A percentile compares a stretch with the other conserved stretches of the same genome.
Evolutionary conservation across 2,113 vertebrate genomes (phyloP).

Genomic region (Spea multiplicata): DNA sequence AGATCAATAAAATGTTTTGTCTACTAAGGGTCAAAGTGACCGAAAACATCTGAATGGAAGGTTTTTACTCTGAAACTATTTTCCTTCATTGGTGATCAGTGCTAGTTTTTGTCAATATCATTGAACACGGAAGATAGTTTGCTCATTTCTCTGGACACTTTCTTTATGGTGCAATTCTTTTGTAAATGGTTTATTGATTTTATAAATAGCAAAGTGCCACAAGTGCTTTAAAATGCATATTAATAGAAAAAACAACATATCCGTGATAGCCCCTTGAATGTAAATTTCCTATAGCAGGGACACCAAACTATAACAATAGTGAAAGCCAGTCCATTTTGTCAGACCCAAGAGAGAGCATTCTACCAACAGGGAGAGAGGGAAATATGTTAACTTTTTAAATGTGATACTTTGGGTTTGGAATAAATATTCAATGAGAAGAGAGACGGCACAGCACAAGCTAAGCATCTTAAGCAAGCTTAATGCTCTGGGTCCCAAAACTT

Average conservation of each 20-base stretch:
- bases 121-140: constrained; percentile 36
- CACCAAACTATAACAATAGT: neutral
- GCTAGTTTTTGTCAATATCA: constrained; percentile 34
- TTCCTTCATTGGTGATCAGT: constrained; percentile 25
- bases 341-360: neutral
- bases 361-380: too few species aligned
- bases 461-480: too few species aligned
- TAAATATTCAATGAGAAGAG: too few species aligned
- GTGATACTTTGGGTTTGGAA: too few species aligned
- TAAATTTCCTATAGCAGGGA: neutral
- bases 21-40: constrained; percentile 25
- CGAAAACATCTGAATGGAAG: neutral
- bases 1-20: constrained; percentile 35
- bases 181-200: constrained; percentile 34
- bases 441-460: too few species aligned
- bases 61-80: constrained; percentile 10
- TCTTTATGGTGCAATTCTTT: constrained; percentile 19
- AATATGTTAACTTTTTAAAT: too few species aligned
- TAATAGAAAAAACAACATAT: constrained; percentile 1
- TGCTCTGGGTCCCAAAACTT: too few species aligned
- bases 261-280: neutral
- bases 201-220: constrained; percentile 22
- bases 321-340: neutral
- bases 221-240: constrained; percentile 28
- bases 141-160: constrained; percentile 22